A percentile compares a stretch with the other conserved stretches of the same genome.
Evolutionary conservation across 1,140 invertebrate species (phyloP).

Genomic region (Rhagoletis pomonella): DNA sequence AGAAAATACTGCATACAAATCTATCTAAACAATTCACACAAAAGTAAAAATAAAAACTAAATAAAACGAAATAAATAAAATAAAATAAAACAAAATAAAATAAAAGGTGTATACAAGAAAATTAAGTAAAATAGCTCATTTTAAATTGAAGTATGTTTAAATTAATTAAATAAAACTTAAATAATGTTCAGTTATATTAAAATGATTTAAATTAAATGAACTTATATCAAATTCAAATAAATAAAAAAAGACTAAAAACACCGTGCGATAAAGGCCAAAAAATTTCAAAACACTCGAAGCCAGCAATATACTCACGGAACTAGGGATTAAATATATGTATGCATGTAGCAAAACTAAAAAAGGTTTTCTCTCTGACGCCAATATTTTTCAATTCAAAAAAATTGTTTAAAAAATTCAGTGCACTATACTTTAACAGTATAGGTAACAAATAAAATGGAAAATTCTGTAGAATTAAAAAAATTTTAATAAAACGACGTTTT

Average conservation of each 20-base stretch:
- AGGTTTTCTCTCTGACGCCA: too few relatives aligned
- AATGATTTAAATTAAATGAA: not conserved
- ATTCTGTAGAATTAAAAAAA: too few relatives aligned
- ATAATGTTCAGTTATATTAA: not conserved
- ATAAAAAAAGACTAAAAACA: not conserved
- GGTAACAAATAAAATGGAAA: too few relatives aligned
- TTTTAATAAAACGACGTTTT: too few relatives aligned
- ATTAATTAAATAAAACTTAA: not conserved
- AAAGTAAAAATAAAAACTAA: constrained; percentile 24
- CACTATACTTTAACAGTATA: too few relatives aligned
- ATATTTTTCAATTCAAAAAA: not conserved
- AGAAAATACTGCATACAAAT: not conserved
- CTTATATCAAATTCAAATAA: not conserved
- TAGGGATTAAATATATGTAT: too few relatives aligned
- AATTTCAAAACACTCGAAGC: not conserved
- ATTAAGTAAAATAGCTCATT: not conserved
- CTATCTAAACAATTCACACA: too few relatives aligned
- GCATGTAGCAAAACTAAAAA: too few relatives aligned
- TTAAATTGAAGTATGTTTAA: not conserved
- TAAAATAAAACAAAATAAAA: constrained; percentile 14
- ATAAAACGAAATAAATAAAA: not conserved
- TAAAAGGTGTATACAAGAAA: not conserved
- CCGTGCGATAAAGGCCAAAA: not conserved
- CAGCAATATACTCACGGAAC: too few relatives aligned
- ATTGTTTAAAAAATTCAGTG: not conserved